phyloP scores from a whole-genome alignment of 2,113 vertebrate species.

The Phainopepla nitens region DNA sequence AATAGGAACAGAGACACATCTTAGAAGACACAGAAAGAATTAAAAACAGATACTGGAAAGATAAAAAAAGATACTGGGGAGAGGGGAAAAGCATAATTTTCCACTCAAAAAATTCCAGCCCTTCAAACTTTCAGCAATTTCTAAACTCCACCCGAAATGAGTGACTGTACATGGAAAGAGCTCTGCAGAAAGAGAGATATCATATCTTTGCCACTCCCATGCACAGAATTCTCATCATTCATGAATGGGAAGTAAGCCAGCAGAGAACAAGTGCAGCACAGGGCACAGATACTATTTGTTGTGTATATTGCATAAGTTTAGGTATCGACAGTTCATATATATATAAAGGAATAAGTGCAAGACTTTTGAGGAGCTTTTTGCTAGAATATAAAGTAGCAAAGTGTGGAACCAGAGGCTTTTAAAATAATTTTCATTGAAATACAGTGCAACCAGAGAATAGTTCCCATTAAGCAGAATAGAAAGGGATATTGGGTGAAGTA shows the following conservation, averaged over 20 bases:
- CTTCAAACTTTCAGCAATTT: background rate
- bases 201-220: background rate
- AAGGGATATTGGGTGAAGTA: background rate
- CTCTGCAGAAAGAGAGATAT: background rate
- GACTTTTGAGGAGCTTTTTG: background rate
- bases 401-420: background rate
- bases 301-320: background rate
- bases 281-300: background rate
- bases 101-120: background rate
- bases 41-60: background rate
- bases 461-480: background rate
- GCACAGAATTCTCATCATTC: background rate
- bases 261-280: background rate
- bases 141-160: background rate
- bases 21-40: background rate
- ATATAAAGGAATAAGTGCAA: background rate
- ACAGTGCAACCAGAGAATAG: background rate
- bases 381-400: background rate
- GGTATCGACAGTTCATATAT: too few relatives aligned
- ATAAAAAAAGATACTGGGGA: too few relatives aligned
- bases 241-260: background rate
- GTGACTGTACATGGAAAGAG: background rate
- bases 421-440: background rate
- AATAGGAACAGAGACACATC: background rate
- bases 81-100: background rate